Conservation (phyloP, 2,888 invertebrate genomes). For the Scaptomyza polygonia region DNA sequence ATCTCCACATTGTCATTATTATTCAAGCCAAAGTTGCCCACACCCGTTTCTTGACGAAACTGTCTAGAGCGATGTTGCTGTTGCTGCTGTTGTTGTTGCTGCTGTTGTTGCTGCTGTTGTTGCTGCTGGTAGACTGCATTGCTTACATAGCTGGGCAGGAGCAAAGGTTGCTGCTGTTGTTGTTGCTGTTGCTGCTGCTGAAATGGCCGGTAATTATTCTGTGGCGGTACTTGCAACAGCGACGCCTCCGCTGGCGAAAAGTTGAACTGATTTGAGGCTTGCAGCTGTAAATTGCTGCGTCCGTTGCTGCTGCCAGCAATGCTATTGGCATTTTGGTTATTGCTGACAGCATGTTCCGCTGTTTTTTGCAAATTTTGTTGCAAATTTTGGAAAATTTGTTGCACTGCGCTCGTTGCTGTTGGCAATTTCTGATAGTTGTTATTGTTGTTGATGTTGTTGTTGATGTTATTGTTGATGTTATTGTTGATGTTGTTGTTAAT, state of each 20-base stretch:
- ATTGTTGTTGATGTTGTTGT: slow-evolving; percentile 21
- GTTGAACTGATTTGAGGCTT: slow-evolving; percentile 81
- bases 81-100: slow-evolving; percentile 62
- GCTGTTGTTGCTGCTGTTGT: slow-evolving; percentile 56
- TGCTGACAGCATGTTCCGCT: slow-evolving; percentile 62
- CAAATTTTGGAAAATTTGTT: slow-evolving; percentile 80
- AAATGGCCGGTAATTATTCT: slow-evolving; percentile 74
- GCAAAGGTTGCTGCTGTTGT: slow-evolving; percentile 55
- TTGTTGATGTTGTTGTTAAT: slow-evolving; percentile 22
- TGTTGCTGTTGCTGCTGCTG: slow-evolving; percentile 77
- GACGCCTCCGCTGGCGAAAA: slow-evolving; percentile 79
- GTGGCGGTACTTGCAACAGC: slow-evolving; percentile 73
- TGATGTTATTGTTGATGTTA: slow-evolving; percentile 34
- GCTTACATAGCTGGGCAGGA: slow-evolving; percentile 71
- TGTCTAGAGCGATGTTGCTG: slow-evolving; percentile 83
- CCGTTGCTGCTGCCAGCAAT: slow-evolving; percentile 39
- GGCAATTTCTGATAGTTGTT: slow-evolving; percentile 63
- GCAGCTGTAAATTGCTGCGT: slow-evolving; percentile 75
- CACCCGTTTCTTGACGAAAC: slow-evolving; percentile 86
- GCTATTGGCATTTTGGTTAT: slow-evolving; percentile 49
- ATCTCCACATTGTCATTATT: slow-evolving; percentile 83
- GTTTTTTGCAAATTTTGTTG: slow-evolving; percentile 75
- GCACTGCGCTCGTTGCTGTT: slow-evolving; percentile 71
- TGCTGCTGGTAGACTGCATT: slow-evolving; percentile 77
- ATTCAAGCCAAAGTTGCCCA: slow-evolving; percentile 88